A percentile compares a stretch with the other conserved stretches of the same genome.
phyloP scores from a whole-genome alignment of 92 coral and sea anemone species.

The Bergia puertoricense region DNA sequence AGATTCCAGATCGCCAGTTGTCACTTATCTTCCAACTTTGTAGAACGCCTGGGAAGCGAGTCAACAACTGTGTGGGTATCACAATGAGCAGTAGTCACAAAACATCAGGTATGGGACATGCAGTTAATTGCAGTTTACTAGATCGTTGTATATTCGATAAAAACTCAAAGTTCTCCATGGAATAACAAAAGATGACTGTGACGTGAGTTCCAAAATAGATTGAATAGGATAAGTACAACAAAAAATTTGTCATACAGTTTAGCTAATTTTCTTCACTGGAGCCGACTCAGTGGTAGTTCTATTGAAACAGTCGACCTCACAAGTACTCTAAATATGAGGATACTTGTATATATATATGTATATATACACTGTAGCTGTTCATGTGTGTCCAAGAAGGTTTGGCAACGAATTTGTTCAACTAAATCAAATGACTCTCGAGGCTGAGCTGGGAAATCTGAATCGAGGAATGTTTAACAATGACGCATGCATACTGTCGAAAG shows the following conservation, averaged over 20 bases:
- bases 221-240: background rate
- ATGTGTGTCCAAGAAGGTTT: background rate
- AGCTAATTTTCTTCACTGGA: background rate
- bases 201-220: background rate
- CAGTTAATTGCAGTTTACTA: background rate
- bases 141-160: background rate
- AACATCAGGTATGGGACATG: constrained; percentile 13
- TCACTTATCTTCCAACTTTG: background rate
- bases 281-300: background rate
- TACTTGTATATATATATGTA: background rate
- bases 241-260: background rate
- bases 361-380: background rate
- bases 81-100: constrained; percentile 18
- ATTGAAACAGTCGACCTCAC: background rate
- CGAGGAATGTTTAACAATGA: background rate
- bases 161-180: background rate
- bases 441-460: background rate
- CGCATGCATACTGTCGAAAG: background rate
- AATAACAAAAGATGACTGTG: background rate
- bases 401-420: background rate
- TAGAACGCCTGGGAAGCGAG: background rate
- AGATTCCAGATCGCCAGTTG: constrained; percentile 22
- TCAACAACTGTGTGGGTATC: background rate
- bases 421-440: background rate
- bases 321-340: too few species aligned